Base-by-base conservation (phyloP, 1,140 invertebrate species). In the Lasioglossum baleicum region DNA sequence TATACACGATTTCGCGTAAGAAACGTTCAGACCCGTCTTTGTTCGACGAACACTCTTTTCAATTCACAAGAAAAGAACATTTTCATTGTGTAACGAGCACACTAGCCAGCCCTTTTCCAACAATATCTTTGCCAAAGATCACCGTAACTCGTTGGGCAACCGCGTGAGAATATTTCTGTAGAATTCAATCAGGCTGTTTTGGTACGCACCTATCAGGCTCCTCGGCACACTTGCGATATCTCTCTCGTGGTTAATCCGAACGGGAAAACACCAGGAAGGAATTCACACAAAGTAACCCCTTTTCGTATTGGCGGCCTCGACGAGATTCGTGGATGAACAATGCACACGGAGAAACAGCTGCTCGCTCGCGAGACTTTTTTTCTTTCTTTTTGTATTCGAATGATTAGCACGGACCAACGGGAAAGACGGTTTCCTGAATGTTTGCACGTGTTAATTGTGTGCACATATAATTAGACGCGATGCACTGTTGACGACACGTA, bases 121-220 rank as follows among this genome's bases (percentile, higher is more conserved):
- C 51, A 17, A 53, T 53, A 48, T 26, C 8, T 66, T 26, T 11
- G 48, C 31, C 13, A 22, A 40, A 56, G 8, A 63, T 61, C 42
- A 53, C 11, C 31, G n/a, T 10, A 4, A 40, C 35, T 51, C 15
- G 13, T 31, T 31, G 48, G 13, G 22, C 17, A 60, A 70, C 22
- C 11, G 11, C 22, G 8, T n/a, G 15, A n/a, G 35, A 64, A 64
- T 74, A 74, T 66, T 53, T 22, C 1, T 11, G 11, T 4, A 11
- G 7, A 66, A 66, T 0, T 48, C 11, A 13, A 8, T 53, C 0
- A 15, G 0, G 7, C 31, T 3, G n/a, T 17, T 72, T n/a, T 6
- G 22, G 73, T 79, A 79, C 69, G 69, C 69, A 78, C 76, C 76
- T 78, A 51, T 31, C 42, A 58, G 17, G 72, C 31, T 65, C 53